Evolutionary conservation across 1,140 invertebrate genomes (phyloP), one percentile per base, ranked within the genome.

Genomic region (Glossosoma conforme): DNA sequence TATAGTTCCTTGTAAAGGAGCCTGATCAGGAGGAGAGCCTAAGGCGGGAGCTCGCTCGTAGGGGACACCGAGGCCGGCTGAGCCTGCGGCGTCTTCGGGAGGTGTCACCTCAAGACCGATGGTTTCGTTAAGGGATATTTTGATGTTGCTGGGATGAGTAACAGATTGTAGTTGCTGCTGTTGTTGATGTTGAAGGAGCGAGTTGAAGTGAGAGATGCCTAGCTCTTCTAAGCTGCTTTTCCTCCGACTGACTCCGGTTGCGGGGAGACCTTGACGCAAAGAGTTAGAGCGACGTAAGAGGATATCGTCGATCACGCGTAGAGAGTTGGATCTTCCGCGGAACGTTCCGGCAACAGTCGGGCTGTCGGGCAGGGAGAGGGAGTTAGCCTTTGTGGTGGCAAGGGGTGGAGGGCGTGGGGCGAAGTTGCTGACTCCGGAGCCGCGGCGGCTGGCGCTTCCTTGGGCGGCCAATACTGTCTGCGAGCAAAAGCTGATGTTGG

Each of bases 401-500:
- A 89, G 75, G 19, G 87, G 86, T 48, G 86, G 86, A 38, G 86
- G 80, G 60, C 86, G 76, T 48, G 80, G 79, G 57, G 78, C 77
- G 65, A 84, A 80, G 43, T 77, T 77, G 0, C 74, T 75, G 32
- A 84, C 66, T 25, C 76, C 78, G 19, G 83, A 83, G 21, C 81
- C 72, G 40, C 77, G 61, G 56, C 82, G 61, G 63, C 77, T 76
- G 3, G 60, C 59, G 10, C 68, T 65, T 42, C 70, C 72, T 19
- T 67, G 65, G 8, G 80, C 78, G 61, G 80, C 81, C 70, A 87
- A 80, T 50, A 86, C 78, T 13, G 85, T 77, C 58, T 86, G 83
- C 24, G 87, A 89, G 64, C 87, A 91, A 69, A 91, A 91, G 60
- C 89, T 91, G 55, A 93, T 91, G 70, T 92, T 89, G 25, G 87